Evolutionary conservation across 30 jellyfish, hydroid and myxozoan genomes (phyloP).

Genomic region (Phacellophora camtschatica): DNA sequence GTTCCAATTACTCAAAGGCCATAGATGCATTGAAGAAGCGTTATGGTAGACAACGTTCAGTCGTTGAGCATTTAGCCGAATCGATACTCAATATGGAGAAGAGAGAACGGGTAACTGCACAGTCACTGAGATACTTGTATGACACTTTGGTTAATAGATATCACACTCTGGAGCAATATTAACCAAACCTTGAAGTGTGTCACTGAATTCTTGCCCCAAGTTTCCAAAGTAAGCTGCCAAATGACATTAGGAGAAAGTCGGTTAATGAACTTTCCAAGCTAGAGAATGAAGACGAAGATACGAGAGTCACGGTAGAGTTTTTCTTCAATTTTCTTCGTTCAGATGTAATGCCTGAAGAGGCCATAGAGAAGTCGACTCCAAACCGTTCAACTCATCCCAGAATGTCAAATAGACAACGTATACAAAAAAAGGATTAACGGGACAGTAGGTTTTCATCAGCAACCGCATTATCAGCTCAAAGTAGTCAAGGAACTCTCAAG

Average conservation of each 20-base stretch:
- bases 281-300: background rate
- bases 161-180: conserved; percentile 28
- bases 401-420: conserved; percentile 6
- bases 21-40: no score
- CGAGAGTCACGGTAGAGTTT: background rate
- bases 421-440: background rate
- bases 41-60: no score
- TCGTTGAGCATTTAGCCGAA: background rate
- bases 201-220: no score
- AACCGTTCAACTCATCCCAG: conserved; percentile 15
- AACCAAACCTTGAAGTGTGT: conserved; percentile 34
- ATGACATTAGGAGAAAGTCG: no score
- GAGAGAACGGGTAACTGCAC: conserved; percentile 13
- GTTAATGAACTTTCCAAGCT: background rate
- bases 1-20: no score
- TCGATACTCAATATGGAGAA: conserved; percentile 2
- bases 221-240: no score
- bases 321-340: conserved; percentile 4
- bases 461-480: conserved; percentile 31
- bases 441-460: conserved; percentile 1
- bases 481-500: conserved; percentile 6
- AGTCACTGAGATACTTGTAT: conserved; percentile 25
- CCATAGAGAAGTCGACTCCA: conserved; percentile 15
- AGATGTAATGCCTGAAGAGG: background rate
- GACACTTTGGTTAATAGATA: conserved; percentile 29